Conservation (phyloP, 1,140 invertebrate genomes). For the Epicauta chinensis region DNA sequence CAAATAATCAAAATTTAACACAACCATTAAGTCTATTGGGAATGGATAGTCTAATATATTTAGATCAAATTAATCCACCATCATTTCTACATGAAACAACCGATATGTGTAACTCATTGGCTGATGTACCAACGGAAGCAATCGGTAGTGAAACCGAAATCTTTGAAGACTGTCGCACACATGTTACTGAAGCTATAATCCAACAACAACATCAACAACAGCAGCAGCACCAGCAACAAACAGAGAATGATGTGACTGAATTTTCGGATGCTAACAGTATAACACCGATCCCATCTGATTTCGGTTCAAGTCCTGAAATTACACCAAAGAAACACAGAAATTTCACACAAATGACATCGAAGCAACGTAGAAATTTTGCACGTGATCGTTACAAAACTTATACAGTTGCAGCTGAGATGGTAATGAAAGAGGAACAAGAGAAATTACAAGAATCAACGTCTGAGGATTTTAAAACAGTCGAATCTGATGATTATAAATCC, state of each 20-base stretch:
- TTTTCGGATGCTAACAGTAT: conserved; percentile 41
- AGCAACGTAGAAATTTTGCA: conserved; percentile 62
- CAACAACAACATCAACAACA: conserved; percentile 16
- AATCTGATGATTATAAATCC: conserved; percentile 3
- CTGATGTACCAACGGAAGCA: conserved; percentile 53
- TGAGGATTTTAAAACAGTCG: conserved; percentile 42
- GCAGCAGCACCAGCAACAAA: conserved; percentile 12
- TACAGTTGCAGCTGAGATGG: conserved; percentile 58
- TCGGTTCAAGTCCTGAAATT: conserved; percentile 56
- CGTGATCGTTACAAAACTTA: conserved; percentile 75
- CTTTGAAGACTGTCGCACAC: conserved; percentile 48
- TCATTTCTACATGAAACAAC: conserved; percentile 56
- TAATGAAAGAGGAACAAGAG: conserved; percentile 41
- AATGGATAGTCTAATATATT: too few relatives aligned
- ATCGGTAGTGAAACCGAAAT: conserved; percentile 51
- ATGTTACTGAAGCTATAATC: conserved; percentile 40
- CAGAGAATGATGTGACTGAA: conserved; percentile 29
- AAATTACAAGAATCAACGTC: conserved; percentile 37
- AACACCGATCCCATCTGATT: conserved; percentile 49
- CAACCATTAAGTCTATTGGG: conserved; percentile 31
- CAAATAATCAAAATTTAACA: conserved; percentile 32
- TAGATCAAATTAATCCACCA: conserved; percentile 60
- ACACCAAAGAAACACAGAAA: conserved; percentile 58
- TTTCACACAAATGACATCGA: conserved; percentile 57
- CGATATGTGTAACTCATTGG: conserved; percentile 54